phyloP scores from a whole-genome alignment of 1,140 invertebrate species.

The Macrotrachela quadricornifera region DNA sequence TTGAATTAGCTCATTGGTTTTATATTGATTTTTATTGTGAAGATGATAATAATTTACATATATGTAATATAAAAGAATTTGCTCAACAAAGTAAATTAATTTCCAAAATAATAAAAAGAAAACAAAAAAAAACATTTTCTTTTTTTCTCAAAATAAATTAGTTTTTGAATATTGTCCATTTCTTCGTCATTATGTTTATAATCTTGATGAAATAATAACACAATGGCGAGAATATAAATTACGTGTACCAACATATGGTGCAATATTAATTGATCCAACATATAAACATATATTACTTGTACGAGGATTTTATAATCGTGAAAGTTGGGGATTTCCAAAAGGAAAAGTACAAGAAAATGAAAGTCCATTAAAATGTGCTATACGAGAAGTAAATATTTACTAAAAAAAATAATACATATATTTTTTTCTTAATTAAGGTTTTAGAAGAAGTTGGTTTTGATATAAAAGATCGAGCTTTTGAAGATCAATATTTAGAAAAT shows the following conservation, averaged over 20 bases:
- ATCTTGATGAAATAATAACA: slow-evolving; percentile 55
- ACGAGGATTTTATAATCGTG: slow-evolving; percentile 74
- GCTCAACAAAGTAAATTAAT: no score
- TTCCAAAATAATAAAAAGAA: no score
- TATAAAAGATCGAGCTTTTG: slow-evolving; percentile 53
- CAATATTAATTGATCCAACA: slow-evolving; percentile 66
- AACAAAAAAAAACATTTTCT: no score
- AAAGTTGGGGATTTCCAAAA: slow-evolving; percentile 92
- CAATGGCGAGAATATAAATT: slow-evolving; percentile 81
- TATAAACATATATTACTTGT: slow-evolving; percentile 53
- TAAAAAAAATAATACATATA: no score
- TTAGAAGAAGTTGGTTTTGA: slow-evolving; percentile 89
- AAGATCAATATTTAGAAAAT: slow-evolving; percentile 63
- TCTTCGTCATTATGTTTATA: slow-evolving; percentile 46
- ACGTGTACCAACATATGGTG: slow-evolving; percentile 80
- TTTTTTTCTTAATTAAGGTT: no score
- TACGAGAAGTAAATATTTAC: slow-evolving; percentile 49
- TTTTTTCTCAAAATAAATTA: no score
- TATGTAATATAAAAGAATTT: no score
- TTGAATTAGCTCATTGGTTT: slow-evolving; percentile 90
- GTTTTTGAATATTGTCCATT: slow-evolving; percentile 59
- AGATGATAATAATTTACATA: no score
- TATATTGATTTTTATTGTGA: slow-evolving; percentile 69
- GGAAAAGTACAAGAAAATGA: slow-evolving; percentile 91
- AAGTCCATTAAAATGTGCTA: slow-evolving; percentile 65